phyloP scores from a whole-genome alignment of 2,888 invertebrate genomes.

The Cryptocephalus moraei region DNA sequence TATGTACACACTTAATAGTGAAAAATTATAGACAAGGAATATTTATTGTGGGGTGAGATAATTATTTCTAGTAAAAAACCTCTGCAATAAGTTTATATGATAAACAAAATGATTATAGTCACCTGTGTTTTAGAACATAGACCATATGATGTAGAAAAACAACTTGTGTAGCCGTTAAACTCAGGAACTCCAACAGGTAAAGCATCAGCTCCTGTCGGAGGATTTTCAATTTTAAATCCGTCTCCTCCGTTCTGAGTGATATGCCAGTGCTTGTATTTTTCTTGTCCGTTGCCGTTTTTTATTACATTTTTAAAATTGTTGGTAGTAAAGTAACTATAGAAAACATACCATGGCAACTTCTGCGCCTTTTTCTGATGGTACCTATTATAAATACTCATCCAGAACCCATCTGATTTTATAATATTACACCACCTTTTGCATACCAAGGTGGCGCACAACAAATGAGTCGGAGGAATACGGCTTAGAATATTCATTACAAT shows the following conservation, averaged over 20 bases:
- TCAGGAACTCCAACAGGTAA: constrained; percentile 35
- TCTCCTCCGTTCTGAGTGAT: constrained; percentile 35
- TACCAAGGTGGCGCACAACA: constrained; percentile 39
- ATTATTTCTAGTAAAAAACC: no score
- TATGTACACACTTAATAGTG: no score
- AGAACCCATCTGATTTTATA: constrained; percentile 31
- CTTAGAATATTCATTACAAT: constrained; percentile 38
- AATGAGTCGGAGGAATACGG: constrained; percentile 31
- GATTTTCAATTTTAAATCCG: constrained; percentile 40
- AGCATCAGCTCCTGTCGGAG: constrained; percentile 38
- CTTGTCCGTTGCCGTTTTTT: constrained; percentile 42
- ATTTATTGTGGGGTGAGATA: no score
- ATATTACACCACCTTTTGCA: constrained; percentile 43
- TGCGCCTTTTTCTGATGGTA: constrained; percentile 20
- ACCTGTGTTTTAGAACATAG: constrained; percentile 41
- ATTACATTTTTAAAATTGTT: constrained; percentile 41
- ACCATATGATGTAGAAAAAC: constrained; percentile 46
- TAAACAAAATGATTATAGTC: constrained; percentile 4
- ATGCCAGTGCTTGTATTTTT: constrained; percentile 36
- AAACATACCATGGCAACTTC: constrained; percentile 32
- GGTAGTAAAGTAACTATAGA: constrained; percentile 34
- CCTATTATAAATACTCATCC: constrained; percentile 24
- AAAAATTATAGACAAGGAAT: no score
- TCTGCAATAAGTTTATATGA: no score
- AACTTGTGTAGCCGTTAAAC: constrained; percentile 35